Evolutionary conservation across 2,888 invertebrate genomes (phyloP).

Genomic region (Apotomis capreana): DNA sequence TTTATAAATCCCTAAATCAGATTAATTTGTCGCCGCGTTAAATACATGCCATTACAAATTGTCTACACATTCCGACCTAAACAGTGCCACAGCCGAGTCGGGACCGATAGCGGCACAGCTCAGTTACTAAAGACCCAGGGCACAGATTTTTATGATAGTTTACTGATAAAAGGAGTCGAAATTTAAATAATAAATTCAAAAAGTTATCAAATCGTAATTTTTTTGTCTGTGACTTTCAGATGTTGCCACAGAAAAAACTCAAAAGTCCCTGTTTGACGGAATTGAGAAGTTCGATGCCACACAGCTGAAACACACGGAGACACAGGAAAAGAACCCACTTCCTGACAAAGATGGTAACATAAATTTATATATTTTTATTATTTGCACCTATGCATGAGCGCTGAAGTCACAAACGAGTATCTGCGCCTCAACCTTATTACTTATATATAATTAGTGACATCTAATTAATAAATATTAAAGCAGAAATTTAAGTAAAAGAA

Average conservation of each 20-base stretch:
- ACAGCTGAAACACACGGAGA: constrained; percentile 94
- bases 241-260: constrained; percentile 93
- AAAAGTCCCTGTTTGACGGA: constrained; percentile 92
- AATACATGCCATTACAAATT: too few species aligned
- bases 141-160: too few species aligned
- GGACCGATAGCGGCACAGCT: too few species aligned
- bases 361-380: constrained; percentile 40
- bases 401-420: constrained; percentile 22
- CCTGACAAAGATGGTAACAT: constrained; percentile 95
- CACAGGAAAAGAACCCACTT: constrained; percentile 95
- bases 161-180: too few species aligned
- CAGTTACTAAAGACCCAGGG: too few species aligned
- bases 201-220: constrained; percentile 6
- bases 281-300: constrained; percentile 93
- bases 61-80: too few species aligned
- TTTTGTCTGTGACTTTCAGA: constrained; percentile 83
- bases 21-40: too few species aligned
- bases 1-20: too few species aligned
- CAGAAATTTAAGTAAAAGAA: background rate
- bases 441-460: too few species aligned
- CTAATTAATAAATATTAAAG: background rate
- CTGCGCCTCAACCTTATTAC: constrained; percentile 7
- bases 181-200: background rate
- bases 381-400: constrained; percentile 39
- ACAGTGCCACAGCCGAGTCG: too few species aligned